phyloP scores from a whole-genome alignment of 2,888 invertebrate genomes.

The Tortricodes alternella region DNA sequence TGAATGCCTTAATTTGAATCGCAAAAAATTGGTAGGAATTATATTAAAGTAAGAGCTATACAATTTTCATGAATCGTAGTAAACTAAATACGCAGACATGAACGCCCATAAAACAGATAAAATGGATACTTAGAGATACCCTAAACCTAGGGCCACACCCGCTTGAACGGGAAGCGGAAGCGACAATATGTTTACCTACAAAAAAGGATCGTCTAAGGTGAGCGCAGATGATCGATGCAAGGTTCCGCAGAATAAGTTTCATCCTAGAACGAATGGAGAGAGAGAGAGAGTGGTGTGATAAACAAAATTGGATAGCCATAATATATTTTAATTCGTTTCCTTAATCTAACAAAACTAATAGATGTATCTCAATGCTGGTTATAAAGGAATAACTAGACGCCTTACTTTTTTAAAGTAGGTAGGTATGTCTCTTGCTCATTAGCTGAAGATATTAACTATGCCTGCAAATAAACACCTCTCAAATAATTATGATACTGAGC shows the following conservation, averaged over 20 bases:
- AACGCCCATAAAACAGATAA: conserved; percentile 21
- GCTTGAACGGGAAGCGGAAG: conserved; percentile 45
- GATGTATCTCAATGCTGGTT: too few relatives aligned
- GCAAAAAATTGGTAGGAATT: not conserved
- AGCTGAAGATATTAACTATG: too few relatives aligned
- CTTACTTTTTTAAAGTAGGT: not conserved
- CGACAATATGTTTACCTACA: conserved; percentile 46
- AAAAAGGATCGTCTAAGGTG: conserved; percentile 14
- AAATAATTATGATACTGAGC: too few relatives aligned
- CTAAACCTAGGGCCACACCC: conserved; percentile 42
- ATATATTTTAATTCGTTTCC: too few relatives aligned
- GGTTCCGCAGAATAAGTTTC: not conserved
- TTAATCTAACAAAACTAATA: too few relatives aligned
- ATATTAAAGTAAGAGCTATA: not conserved
- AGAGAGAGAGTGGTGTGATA: too few relatives aligned
- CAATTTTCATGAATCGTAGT: conserved; percentile 1
- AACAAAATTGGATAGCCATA: too few relatives aligned
- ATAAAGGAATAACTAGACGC: too few relatives aligned
- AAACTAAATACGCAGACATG: conserved; percentile 5
- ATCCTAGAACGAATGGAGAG: too few relatives aligned
- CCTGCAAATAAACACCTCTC: too few relatives aligned
- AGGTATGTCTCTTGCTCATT: too few relatives aligned
- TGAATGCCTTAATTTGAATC: too few relatives aligned
- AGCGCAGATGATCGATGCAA: not conserved
- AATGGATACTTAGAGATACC: conserved; percentile 16